Conservation (phyloP, 2,113 vertebrate genomes). For the Rattus norvegicus region DNA sequence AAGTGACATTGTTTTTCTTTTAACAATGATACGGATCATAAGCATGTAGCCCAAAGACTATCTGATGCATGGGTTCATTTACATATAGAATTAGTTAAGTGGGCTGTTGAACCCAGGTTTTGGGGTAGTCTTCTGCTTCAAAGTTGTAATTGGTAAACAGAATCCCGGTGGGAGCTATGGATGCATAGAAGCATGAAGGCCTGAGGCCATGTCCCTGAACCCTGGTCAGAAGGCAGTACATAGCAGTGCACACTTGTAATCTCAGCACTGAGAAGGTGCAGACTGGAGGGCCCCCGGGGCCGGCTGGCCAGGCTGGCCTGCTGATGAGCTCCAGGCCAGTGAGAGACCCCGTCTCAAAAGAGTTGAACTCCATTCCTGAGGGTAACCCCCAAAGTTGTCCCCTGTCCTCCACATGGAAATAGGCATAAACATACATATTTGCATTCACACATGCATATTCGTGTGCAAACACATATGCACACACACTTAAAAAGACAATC, state of each 20-base stretch:
- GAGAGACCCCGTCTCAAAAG: background rate
- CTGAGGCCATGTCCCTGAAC: background rate
- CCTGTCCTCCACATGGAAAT: background rate
- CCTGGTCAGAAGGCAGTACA: background rate
- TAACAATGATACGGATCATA: slow-evolving; percentile 7
- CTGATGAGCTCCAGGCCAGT: background rate
- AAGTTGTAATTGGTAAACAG: slow-evolving; percentile 23
- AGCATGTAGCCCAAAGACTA: background rate
- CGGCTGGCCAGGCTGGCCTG: background rate
- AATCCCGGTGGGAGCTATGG: too few relatives aligned
- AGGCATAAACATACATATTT: background rate
- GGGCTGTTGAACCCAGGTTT: background rate
- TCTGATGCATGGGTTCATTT: background rate
- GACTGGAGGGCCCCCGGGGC: background rate
- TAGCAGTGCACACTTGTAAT: background rate
- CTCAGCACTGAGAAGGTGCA: background rate
- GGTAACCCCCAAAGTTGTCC: background rate
- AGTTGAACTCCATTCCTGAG: background rate
- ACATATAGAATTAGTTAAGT: background rate
- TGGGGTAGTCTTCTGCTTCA: background rate
- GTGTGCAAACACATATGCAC: background rate
- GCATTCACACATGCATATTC: too few relatives aligned
- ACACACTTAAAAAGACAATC: background rate
- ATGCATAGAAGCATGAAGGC: background rate
- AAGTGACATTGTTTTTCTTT: slow-evolving; percentile 25